Conservation (phyloP, 2,888 invertebrate genomes). For the Poecilus cupreus region DNA sequence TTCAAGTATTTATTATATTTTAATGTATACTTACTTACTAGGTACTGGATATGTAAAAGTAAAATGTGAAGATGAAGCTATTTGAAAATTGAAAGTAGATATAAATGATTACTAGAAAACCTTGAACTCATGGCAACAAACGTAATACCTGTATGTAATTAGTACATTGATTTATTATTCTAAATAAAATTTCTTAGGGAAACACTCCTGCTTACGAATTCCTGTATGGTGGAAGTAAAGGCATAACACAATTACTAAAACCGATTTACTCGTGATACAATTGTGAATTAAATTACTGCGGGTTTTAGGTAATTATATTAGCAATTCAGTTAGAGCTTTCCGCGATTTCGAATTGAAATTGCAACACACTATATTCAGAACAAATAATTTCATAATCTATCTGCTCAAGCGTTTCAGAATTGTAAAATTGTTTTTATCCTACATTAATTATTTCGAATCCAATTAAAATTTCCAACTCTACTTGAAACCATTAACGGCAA, state of each 20-base stretch:
- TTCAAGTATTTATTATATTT: too few relatives aligned
- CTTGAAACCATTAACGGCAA: neutral
- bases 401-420: neutral
- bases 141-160: too few relatives aligned
- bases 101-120: too few relatives aligned
- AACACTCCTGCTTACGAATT: neutral
- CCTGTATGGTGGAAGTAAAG: neutral
- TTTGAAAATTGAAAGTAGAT: too few relatives aligned
- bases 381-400: neutral
- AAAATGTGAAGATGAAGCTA: too few relatives aligned
- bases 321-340: neutral
- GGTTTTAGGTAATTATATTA: neutral
- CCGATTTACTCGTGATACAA: neutral
- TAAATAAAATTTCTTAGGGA: neutral
- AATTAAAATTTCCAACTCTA: neutral
- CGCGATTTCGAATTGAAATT: constrained; percentile 4
- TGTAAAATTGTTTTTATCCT: neutral
- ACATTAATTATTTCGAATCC: neutral
- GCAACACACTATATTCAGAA: neutral
- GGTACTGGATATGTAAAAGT: too few relatives aligned
- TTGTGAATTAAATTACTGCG: neutral
- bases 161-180: too few relatives aligned
- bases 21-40: too few relatives aligned
- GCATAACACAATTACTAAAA: neutral
- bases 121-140: too few relatives aligned